A percentile compares a stretch with the other conserved stretches of the same genome.
Conservation (phyloP, 1,140 invertebrate genomes). For the Orchestia grillus region DNA sequence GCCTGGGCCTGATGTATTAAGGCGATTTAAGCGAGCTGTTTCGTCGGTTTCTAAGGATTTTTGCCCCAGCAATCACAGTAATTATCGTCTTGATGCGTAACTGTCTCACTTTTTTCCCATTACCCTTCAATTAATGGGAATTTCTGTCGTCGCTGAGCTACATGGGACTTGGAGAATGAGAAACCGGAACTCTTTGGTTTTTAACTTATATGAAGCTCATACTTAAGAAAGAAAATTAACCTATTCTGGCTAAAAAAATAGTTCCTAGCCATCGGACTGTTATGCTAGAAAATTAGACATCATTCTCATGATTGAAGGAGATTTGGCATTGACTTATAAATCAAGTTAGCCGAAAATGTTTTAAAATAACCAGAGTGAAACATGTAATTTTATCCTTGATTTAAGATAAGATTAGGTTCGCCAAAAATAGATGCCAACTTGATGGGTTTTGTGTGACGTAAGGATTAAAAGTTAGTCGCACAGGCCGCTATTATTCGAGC, state of each 20-base stretch:
- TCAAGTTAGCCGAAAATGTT: not conserved
- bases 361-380: not conserved
- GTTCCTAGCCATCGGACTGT: not conserved
- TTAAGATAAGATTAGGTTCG: no score
- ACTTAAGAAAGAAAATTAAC: not conserved
- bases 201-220: not conserved
- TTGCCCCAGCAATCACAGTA: not conserved
- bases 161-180: not conserved
- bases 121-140: not conserved
- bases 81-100: not conserved
- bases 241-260: not conserved
- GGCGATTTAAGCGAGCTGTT: not conserved
- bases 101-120: not conserved
- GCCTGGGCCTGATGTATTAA: not conserved
- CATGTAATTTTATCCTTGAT: not conserved
- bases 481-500: no score
- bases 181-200: not conserved
- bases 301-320: not conserved
- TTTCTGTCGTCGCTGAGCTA: not conserved
- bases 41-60: not conserved
- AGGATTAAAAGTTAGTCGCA: no score
- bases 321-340: not conserved
- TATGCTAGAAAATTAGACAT: not conserved
- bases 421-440: no score
- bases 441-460: no score